A percentile compares a stretch with the other conserved stretches of the same genome.
These are phyloP conservation scores for Petaurus breviceps DNA, from an alignment of 2,113 vertebrate species.

Conservation along the genomic window DNA sequence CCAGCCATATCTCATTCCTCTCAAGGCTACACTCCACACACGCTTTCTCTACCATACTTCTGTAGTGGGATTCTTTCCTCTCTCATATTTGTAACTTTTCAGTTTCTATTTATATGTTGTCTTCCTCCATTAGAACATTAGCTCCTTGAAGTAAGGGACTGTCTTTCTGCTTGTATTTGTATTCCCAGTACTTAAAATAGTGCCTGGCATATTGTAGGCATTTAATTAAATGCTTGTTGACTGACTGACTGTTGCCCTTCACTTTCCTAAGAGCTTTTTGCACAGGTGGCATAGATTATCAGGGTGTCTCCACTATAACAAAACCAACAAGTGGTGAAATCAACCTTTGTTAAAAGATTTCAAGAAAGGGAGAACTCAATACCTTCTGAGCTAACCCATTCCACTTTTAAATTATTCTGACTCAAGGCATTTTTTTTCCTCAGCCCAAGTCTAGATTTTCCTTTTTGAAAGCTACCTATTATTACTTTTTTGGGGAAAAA, in stretches of 20 bases:
- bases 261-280: not conserved
- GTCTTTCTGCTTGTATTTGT: not conserved
- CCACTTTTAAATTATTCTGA: not conserved
- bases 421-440: not conserved
- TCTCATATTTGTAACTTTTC: not conserved
- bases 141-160: not conserved
- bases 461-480: not conserved
- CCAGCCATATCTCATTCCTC: not conserved
- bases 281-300: not conserved
- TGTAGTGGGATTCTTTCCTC: not conserved
- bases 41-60: not conserved
- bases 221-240: not conserved
- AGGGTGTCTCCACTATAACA: not conserved
- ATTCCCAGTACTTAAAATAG: not conserved
- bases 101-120: not conserved
- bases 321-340: not conserved
- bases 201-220: not conserved
- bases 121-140: not conserved
- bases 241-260: not conserved
- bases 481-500: not conserved
- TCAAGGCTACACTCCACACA: not conserved
- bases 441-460: not conserved
- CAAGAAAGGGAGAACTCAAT: not conserved
- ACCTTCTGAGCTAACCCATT: not conserved
- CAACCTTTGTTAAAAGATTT: not conserved